Base-by-base conservation (phyloP, 2,797 vertebrate genomes). In the Pangasius larnaudii region DNA sequence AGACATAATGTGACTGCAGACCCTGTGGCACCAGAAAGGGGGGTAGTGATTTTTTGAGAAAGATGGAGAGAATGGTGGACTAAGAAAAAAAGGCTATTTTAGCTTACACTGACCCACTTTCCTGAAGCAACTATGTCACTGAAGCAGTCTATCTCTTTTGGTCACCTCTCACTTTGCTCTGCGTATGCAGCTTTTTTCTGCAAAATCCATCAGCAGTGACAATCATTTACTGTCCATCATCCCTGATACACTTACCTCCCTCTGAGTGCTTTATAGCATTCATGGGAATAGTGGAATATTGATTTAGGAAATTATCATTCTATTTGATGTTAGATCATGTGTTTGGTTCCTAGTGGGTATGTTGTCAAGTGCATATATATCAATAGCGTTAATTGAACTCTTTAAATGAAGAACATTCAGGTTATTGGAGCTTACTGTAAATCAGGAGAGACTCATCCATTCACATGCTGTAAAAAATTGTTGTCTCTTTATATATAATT, bases 221-320 rank as follows among this genome's bases (percentile, higher is more conserved):
- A 88, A 85, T 85, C 69, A 91, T 85, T 88, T 88, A 88, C 79
- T 81, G 84, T 67, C 72, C 58, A 78, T 86, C 56, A 85, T 56
- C 53, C 53, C 81, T 82, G 78, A 71, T 33, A 18, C 69, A 67
- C 36, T 83, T 71, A 80, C 33, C 53, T 81, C 86, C 81, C 88
- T 82, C 81, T 33, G 91, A 84, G 85, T 80, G 84, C 82, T 88
- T 89, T 83, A 90, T 88, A 74, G 82, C 80, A 81, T 85, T 86
- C 78, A 22, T 90, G 71, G 84, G 85, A 89, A 89, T 87, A 86
- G 24, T 24, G 39, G 67, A 36, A 84, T 89, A 91, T 90, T n/a
- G 91, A 91, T 89, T 90, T 10, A 71, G 78, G 87, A 85, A 88
- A 82, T 84, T 39, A 85, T 39, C 9, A 46, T 87, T 89, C 79